Conservation (phyloP, 2,113 vertebrate genomes). For the Naja naja region DNA sequence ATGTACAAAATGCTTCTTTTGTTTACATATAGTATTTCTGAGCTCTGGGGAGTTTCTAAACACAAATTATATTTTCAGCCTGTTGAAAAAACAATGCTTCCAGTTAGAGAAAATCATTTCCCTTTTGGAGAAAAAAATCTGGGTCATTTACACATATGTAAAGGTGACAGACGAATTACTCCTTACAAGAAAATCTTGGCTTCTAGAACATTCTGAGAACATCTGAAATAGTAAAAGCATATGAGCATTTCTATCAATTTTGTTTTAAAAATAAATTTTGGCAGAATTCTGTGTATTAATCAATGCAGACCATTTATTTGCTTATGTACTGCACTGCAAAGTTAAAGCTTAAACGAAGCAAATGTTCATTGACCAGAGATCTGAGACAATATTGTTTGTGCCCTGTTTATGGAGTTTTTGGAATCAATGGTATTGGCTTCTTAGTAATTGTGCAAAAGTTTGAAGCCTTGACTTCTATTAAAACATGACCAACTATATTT, state of each 20-base stretch:
- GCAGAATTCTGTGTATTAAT: neutral
- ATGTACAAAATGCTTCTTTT: conserved; percentile 3
- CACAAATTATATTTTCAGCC: neutral
- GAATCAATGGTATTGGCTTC: neutral
- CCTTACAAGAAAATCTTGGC: neutral
- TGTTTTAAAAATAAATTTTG: neutral
- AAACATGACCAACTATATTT: neutral
- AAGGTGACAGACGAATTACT: neutral
- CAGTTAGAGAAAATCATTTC: neutral
- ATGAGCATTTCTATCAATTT: neutral
- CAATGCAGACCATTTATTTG: neutral
- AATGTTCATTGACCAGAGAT: neutral
- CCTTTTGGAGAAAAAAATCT: neutral
- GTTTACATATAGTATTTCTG: neutral
- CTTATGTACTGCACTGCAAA: neutral
- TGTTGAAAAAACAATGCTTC: neutral
- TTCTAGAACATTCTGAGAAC: neutral
- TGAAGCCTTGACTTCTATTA: neutral
- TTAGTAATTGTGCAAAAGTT: neutral
- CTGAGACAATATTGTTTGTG: neutral
- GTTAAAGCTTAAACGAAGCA: neutral
- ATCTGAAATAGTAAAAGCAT: neutral
- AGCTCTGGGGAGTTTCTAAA: neutral
- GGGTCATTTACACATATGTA: conserved; percentile 4
- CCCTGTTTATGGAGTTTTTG: neutral